Evolutionary conservation across 1,140 invertebrate genomes (phyloP), one percentile per base, ranked within the genome.

Genomic region (Zaprionus inermis): DNA sequence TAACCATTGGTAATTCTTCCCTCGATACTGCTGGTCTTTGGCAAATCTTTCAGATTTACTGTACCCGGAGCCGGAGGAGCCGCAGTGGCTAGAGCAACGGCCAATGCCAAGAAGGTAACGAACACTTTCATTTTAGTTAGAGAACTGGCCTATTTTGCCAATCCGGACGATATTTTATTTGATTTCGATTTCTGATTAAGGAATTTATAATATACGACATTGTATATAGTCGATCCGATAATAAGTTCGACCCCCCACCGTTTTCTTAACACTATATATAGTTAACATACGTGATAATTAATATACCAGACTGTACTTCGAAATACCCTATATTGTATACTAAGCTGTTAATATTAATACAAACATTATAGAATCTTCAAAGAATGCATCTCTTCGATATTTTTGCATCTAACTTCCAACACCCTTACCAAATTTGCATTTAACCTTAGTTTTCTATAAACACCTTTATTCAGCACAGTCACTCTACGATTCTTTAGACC

Each of bases 1-100:
- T 77, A 65, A 4, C 81, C 83, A 52, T 83, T 83, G 38, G 82
- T 86, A 41, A 86, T 86, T 18, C 77, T 76, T 16, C 78, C 80
- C 11, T 82, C 72, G 14, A 80, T 59, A 10, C 30, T 54, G 18
- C 36, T 61, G 3, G n/a, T 14, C 41, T 32, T 38, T 2, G 68
- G 38, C 56, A 55, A 30, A 11, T 60, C 56, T 24, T 36, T 66
- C 5, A 60, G 72, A 51, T 73, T 57, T 2, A 76, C 68, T 12
- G 36, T 36, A 0, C 38, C 7, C 14, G 46, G 24, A 28, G 24
- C 51, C 36, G 24, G 54, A 11, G 55, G 63, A 22, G 64, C 70
- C 30, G 78, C 76, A 18, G 73, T 16, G 32, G 20, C 71, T n/a
- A 68, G 58, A 54, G 70, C 73, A 28, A 79, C 46, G 24, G 61